These are phyloP conservation scores for Acanthaster planci DNA, from an alignment of 35 echinoderm and acorn worm genomes.

Conservation along the genomic window DNA sequence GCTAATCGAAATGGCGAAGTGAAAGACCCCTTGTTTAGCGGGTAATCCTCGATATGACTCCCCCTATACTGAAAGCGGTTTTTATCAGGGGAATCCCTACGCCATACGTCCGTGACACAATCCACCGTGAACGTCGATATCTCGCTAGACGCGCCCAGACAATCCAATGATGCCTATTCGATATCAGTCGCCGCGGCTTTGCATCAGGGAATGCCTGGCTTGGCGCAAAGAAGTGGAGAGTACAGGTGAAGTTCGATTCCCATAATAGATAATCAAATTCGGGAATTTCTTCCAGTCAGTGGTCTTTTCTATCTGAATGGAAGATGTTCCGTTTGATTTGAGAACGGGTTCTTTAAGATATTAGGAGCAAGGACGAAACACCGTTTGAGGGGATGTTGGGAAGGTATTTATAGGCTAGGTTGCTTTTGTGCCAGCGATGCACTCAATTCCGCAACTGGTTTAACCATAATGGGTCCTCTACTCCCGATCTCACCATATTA, in stretches of 20 bases:
- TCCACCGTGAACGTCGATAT: slow-evolving; percentile 13
- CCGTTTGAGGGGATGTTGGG: too few species aligned
- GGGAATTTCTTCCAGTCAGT: not conserved
- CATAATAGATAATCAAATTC: slow-evolving; percentile 8
- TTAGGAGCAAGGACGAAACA: too few species aligned
- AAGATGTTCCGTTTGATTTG: too few species aligned
- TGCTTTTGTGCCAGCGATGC: too few species aligned
- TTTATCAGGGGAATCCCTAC: not conserved
- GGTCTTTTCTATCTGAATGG: not conserved
- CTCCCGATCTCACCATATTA: too few species aligned
- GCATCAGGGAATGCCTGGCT: slow-evolving; percentile 1
- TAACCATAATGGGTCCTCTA: too few species aligned
- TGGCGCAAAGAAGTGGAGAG: not conserved
- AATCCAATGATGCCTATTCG: not conserved
- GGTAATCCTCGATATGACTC: slow-evolving; percentile 2
- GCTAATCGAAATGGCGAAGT: slow-evolving; percentile 20
- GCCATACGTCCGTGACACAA: slow-evolving; percentile 4
- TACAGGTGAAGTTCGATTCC: not conserved
- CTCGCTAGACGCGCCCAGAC: not conserved
- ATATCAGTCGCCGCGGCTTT: not conserved
- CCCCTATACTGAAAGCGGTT: not conserved
- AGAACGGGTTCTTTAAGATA: too few species aligned
- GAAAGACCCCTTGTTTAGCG: slow-evolving; percentile 9
- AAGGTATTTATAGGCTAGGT: too few species aligned
- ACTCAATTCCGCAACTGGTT: too few species aligned